These are phyloP conservation scores for Thalassophryne amazonica DNA, from an alignment of 2,797 vertebrate species.

Conservation along the genomic window DNA sequence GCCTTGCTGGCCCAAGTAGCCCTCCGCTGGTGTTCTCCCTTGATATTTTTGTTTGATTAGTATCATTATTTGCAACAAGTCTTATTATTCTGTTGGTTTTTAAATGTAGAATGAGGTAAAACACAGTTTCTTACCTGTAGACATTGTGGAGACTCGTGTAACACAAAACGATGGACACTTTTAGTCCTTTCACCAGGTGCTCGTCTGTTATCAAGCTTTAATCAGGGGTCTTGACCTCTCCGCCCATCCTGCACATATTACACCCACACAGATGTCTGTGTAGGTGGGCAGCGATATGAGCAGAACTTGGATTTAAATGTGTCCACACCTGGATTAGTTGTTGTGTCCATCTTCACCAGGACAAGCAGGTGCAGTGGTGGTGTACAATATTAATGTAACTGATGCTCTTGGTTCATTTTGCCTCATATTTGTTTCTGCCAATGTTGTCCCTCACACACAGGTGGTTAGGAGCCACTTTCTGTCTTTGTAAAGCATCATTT, in stretches of 20 bases:
- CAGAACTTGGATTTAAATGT: conserved; percentile 17
- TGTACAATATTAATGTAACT: too few relatives aligned
- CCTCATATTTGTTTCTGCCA: too few relatives aligned
- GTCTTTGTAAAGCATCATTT: conserved; percentile 23
- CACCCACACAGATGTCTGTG: conserved; percentile 48
- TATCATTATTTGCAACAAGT: too few relatives aligned
- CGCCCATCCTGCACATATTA: conserved; percentile 50
- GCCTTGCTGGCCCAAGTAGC: too few relatives aligned
- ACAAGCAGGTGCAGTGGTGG: conserved; percentile 38
- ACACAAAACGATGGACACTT: background rate
- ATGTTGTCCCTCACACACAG: too few relatives aligned
- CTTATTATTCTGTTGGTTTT: background rate
- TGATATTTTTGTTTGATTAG: too few relatives aligned
- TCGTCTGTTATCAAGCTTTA: conserved; percentile 57
- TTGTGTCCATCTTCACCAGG: background rate
- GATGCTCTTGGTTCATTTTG: too few relatives aligned
- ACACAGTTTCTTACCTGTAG: background rate
- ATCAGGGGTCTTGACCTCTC: conserved; percentile 49
- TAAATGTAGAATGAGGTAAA: background rate
- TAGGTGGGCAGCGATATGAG: conserved; percentile 32
- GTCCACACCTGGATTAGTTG: conserved; percentile 43
- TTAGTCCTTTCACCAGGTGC: conserved; percentile 10
- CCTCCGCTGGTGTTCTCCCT: too few relatives aligned
- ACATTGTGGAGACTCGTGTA: too few relatives aligned
- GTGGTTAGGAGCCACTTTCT: too few relatives aligned